These are phyloP conservation scores for Neodiprion lecontei DNA, from an alignment of 1,140 invertebrate genomes.

Conservation along the genomic window DNA sequence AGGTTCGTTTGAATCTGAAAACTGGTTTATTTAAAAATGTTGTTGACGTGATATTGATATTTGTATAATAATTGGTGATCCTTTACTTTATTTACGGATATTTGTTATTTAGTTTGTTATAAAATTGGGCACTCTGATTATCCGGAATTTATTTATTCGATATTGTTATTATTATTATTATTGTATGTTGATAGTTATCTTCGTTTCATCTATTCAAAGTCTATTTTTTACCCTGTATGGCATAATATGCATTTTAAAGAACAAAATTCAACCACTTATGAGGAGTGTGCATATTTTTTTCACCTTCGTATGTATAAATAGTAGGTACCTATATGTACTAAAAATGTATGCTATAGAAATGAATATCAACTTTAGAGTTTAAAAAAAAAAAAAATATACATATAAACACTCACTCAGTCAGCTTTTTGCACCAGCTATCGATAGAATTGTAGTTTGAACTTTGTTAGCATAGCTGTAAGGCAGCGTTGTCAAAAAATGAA, in stretches of 20 bases:
- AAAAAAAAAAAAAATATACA: background rate
- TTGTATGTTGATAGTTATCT: conserved; percentile 31
- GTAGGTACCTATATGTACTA: background rate
- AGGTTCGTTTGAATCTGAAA: too few species aligned
- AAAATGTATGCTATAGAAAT: background rate
- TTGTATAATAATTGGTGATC: too few species aligned
- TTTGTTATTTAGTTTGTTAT: background rate
- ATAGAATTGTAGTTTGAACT: background rate
- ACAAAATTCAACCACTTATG: background rate
- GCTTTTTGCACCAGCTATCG: background rate
- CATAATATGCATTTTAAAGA: background rate
- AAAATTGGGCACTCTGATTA: too few species aligned
- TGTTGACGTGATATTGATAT: too few species aligned
- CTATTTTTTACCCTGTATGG: conserved; percentile 25
- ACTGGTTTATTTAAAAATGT: too few species aligned
- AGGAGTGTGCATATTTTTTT: background rate
- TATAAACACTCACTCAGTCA: background rate
- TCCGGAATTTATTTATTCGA: background rate
- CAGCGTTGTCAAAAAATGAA: background rate
- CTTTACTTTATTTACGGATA: background rate
- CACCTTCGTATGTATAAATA: background rate
- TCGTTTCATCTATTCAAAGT: conserved; percentile 40
- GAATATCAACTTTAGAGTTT: background rate
- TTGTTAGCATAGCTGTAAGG: background rate
- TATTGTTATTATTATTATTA: conserved; percentile 10